Evolutionary conservation across 2,113 vertebrate genomes (phyloP).

Genomic region (Formicarius rufipectus): DNA sequence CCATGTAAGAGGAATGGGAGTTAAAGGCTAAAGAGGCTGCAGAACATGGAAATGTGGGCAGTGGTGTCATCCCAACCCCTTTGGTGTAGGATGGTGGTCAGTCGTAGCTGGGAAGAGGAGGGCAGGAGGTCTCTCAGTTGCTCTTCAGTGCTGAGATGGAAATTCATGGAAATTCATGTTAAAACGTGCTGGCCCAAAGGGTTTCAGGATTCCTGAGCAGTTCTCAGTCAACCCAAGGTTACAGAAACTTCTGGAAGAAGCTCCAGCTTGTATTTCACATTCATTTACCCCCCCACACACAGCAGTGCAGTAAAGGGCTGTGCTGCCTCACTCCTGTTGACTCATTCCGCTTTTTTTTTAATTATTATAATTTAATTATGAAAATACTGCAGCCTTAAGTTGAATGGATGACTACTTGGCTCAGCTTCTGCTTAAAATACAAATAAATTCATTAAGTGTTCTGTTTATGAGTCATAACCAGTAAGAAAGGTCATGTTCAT

Average conservation of each 20-base stretch:
- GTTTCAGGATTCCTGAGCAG: neutral
- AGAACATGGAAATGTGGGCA: neutral
- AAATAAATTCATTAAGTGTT: conserved; percentile 5
- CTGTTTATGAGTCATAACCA: neutral
- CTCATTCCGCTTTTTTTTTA: neutral
- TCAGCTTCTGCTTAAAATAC: neutral
- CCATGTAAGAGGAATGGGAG: neutral
- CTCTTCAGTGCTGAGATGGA: neutral
- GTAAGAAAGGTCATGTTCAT: neutral
- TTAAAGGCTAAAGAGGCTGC: neutral
- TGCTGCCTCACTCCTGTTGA: neutral
- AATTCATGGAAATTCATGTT: neutral
- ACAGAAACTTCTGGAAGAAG: neutral
- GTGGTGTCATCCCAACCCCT: neutral
- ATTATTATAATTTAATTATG: neutral
- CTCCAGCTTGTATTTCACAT: neutral
- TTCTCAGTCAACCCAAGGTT: neutral
- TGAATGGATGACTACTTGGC: neutral
- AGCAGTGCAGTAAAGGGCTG: neutral
- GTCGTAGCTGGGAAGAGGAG: neutral
- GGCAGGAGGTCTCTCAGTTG: neutral
- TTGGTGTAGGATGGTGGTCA: neutral
- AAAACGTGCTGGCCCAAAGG: neutral
- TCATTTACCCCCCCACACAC: neutral
- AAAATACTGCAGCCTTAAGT: neutral